Conservation (phyloP, 2,888 invertebrate genomes). For the Andrena hattorfiana region DNA sequence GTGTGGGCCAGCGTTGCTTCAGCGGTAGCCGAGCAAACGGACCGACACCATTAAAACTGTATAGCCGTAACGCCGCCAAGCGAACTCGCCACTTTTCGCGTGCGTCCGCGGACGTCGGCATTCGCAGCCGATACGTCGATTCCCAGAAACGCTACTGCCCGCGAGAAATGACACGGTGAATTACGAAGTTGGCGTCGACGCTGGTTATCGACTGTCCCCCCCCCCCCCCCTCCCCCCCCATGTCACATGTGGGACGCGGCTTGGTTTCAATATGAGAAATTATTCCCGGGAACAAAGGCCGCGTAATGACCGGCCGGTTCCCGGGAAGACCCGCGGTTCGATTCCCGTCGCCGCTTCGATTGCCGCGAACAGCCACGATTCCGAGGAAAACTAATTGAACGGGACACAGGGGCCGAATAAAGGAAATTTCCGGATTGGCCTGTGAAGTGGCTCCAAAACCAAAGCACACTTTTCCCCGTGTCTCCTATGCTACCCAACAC, state of each 20-base stretch:
- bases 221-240: too few species aligned
- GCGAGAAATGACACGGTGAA: constrained; percentile 40
- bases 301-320: constrained; percentile 20
- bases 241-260: constrained; percentile 43
- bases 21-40: constrained; percentile 28
- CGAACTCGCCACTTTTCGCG: constrained; percentile 45
- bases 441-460: not conserved
- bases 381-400: constrained; percentile 20
- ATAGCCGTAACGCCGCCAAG: constrained; percentile 20
- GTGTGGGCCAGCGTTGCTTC: too few species aligned
- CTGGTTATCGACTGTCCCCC: constrained; percentile 36
- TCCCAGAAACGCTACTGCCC: constrained; percentile 35
- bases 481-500: not conserved
- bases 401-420: constrained; percentile 1
- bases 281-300: constrained; percentile 45
- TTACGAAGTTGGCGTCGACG: constrained; percentile 12
- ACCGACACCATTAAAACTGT: constrained; percentile 52
- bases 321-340: constrained; percentile 29
- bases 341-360: constrained; percentile 38
- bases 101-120: not conserved
- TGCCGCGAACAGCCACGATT: constrained; percentile 1
- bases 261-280: constrained; percentile 54
- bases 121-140: constrained; percentile 32
- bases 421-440: not conserved
- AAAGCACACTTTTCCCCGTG: not conserved